Conservation (phyloP, 53 echinoderm and acorn worm genomes). For the Hippasteria phrygiana region DNA sequence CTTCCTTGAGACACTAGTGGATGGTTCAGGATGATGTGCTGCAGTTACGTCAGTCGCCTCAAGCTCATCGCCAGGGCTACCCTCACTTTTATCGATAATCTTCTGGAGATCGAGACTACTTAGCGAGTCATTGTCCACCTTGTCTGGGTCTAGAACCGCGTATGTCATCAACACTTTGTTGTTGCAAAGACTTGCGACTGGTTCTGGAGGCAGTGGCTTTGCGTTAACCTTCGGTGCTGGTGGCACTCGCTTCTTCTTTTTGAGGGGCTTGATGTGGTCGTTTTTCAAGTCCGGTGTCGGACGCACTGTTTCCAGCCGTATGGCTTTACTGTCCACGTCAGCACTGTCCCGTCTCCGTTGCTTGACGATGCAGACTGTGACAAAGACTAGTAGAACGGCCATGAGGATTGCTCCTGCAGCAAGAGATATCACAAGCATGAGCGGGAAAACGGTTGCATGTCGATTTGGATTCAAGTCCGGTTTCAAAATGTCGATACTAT, state of each 20-base stretch:
- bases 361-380: slow-evolving; percentile 30
- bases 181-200: slow-evolving; percentile 8
- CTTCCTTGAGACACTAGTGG: not conserved
- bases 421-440: slow-evolving; percentile 17
- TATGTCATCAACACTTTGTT: slow-evolving; percentile 24
- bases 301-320: slow-evolving; percentile 2
- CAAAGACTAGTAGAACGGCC: slow-evolving; percentile 21
- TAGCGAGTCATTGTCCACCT: slow-evolving; percentile 51
- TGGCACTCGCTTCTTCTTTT: not conserved
- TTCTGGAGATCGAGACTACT: slow-evolving; percentile 44
- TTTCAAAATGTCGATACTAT: not conserved
- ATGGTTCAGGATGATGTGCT: not conserved
- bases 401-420: slow-evolving; percentile 36
- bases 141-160: slow-evolving; percentile 56
- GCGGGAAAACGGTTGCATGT: slow-evolving; percentile 22
- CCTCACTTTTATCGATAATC: slow-evolving; percentile 18
- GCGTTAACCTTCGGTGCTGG: not conserved
- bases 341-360: slow-evolving; percentile 10
- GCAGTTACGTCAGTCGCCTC: not conserved
- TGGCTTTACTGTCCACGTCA: not conserved
- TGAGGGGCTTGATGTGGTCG: not conserved
- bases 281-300: not conserved
- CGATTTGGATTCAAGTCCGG: not conserved
- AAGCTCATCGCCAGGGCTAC: not conserved
- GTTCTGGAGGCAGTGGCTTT: not conserved